phyloP scores from a whole-genome alignment of 2,888 invertebrate genomes.

The Pristionchus entomophagus region DNA sequence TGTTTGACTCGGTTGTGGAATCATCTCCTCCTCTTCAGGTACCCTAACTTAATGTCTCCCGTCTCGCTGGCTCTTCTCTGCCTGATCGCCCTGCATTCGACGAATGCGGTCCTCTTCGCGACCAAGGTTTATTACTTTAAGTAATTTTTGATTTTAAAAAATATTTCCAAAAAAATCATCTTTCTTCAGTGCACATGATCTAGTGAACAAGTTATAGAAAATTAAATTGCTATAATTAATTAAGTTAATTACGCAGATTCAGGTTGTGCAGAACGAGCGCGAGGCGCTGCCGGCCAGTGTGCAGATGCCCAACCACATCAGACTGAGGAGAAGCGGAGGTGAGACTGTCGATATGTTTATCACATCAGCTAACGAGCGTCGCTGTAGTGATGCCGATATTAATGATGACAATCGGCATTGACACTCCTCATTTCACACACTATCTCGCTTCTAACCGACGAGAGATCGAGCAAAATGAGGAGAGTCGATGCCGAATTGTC shows the following conservation, averaged over 20 bases:
- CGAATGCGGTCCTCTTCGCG: not conserved
- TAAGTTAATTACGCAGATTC: too few species aligned
- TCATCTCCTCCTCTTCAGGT: not conserved
- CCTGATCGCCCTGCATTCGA: not conserved
- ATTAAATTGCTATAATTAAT: too few species aligned
- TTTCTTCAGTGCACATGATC: not conserved
- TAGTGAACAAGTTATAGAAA: too few species aligned
- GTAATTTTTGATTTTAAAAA: not conserved
- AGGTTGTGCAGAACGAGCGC: conserved; percentile 10
- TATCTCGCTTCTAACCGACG: too few species aligned
- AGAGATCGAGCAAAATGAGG: too few species aligned
- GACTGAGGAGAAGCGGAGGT: conserved; percentile 34
- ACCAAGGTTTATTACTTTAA: not conserved
- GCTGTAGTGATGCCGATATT: too few species aligned
- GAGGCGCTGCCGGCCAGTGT: not conserved
- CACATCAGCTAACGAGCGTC: too few species aligned
- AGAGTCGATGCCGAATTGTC: too few species aligned
- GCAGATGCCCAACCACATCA: conserved; percentile 38
- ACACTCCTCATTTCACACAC: too few species aligned
- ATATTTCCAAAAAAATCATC: not conserved
- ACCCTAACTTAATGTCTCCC: not conserved
- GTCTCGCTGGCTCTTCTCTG: not conserved
- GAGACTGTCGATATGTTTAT: too few species aligned
- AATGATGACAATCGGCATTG: too few species aligned
- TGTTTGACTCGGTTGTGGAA: too few species aligned